These are phyloP conservation scores for Megaleporinus macrocephalus DNA, from an alignment of 2,113 vertebrate genomes.

Conservation along the genomic window DNA sequence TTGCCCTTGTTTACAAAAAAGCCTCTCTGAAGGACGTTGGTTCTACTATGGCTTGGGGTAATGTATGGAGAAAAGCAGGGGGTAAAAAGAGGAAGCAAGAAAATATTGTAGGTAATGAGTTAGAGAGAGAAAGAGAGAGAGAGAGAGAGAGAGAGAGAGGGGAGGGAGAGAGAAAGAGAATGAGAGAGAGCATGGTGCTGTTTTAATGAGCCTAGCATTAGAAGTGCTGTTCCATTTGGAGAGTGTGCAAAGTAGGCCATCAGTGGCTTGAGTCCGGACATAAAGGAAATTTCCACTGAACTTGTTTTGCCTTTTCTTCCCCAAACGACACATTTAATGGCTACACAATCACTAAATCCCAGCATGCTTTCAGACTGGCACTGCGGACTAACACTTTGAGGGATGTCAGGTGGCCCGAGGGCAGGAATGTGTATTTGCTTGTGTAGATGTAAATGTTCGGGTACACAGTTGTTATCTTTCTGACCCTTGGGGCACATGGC, in stretches of 20 bases:
- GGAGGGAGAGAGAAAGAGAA: neutral
- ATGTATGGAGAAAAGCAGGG: no score
- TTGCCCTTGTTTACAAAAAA: no score
- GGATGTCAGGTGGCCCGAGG: slow-evolving; percentile 16
- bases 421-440: slow-evolving; percentile 52
- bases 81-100: neutral
- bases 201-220: slow-evolving; percentile 11
- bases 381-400: slow-evolving; percentile 22
- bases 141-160: neutral
- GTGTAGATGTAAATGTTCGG: slow-evolving; percentile 66
- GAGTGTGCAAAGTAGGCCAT: slow-evolving; percentile 19
- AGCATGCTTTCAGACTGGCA: slow-evolving; percentile 40
- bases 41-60: no score
- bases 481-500: neutral
- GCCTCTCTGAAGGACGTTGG: no score
- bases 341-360: slow-evolving; percentile 25
- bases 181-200: neutral
- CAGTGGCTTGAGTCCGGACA: slow-evolving; percentile 29
- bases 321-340: neutral
- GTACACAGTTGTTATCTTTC: neutral
- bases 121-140: neutral
- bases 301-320: slow-evolving; percentile 46
- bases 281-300: slow-evolving; percentile 64
- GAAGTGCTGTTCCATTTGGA: slow-evolving; percentile 12
- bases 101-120: neutral